Base-by-base conservation (phyloP, 2,888 invertebrate species). In the Drosophila gaucha region DNA sequence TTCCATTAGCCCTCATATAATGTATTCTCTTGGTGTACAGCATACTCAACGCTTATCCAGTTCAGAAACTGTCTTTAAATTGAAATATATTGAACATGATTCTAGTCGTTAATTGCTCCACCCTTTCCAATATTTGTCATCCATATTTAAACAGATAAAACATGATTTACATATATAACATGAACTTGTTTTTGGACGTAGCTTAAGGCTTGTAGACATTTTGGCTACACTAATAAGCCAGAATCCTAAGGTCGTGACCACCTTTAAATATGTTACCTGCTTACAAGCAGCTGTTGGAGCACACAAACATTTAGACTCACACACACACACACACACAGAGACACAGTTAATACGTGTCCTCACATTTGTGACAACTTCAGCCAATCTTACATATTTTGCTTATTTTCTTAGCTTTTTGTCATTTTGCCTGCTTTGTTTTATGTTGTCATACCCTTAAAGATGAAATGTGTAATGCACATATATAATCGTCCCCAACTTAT, bases 371-470 rank as follows among this genome's bases (percentile, higher is more conserved):
- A 44, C 4, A 59, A 30, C 5, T 33, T 9, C 14, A 46, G 38
- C 55, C 33, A 33, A 18, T 31, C 24, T 12, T 41, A 71, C 14
- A 14, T 24, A 41, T 83, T 80, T 83, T 84, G 56, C 5, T 46
- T 83, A 41, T 41, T 24, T 14, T 3, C 14, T 9, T 22, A 24
- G 39, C n/a, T 74, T 79, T 77, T 74, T 70, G 70, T 58, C 58
- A 33, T 66, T 64, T 39, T 62, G 51, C 41, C 44, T 43, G 44
- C 12, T 31, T n/a, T n/a, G 24, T n/a, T 43, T 43, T 22, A 43
- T 51, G 33, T 43, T 43, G 9, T 3, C 3, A 28, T 16, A 9
- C 4, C 14, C 20, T 20, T 38, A 10, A 6, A 12, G 20, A 38
- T 8, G 12, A 16, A 6, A 10, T 16, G 26, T 26, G 10, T 6